A percentile compares a stretch with the other conserved stretches of the same genome.
Conservation (phyloP, 2,888 invertebrate species). For the Eupeodes latifasciatus region DNA sequence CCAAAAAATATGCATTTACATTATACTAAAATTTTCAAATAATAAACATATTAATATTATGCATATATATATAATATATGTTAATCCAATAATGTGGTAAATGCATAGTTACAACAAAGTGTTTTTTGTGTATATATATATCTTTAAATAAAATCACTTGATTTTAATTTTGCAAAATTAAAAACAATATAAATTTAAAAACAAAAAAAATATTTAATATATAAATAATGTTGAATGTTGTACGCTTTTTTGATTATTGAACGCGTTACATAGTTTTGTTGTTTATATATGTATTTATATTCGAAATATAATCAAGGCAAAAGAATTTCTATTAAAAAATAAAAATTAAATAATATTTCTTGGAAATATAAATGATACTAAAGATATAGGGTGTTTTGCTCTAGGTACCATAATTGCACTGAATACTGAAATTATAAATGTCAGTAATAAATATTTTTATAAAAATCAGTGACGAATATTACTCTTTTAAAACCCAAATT, state of each 20-base stretch:
- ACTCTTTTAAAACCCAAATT: too few species aligned
- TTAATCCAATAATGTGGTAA: constrained; percentile 68
- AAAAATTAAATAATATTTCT: not conserved
- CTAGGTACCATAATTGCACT: not conserved
- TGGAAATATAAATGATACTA: not conserved
- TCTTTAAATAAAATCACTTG: constrained; percentile 57
- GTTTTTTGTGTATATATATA: constrained; percentile 38
- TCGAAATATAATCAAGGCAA: constrained; percentile 4
- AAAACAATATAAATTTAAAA: constrained; percentile 18
- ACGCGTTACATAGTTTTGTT: constrained; percentile 31
- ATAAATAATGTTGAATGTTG: constrained; percentile 54
- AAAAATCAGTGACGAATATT: too few species aligned
- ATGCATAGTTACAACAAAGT: constrained; percentile 44
- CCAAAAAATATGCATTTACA: constrained; percentile 25
- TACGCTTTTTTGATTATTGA: constrained; percentile 48
- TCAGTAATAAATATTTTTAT: too few species aligned
- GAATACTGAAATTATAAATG: too few species aligned
- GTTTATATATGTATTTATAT: constrained; percentile 17
- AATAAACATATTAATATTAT: constrained; percentile 13
- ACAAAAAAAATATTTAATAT: constrained; percentile 1
- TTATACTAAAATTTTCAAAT: constrained; percentile 43
- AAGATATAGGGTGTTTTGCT: not conserved
- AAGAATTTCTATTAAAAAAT: not conserved
- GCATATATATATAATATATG: constrained; percentile 43
- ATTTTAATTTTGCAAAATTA: constrained; percentile 55